Percentiles rank a stretch among this genome's conserved stretches.
These are phyloP conservation scores for Drosophila macrospina DNA, from an alignment of 2,888 invertebrate genomes.

Conservation along the genomic window DNA sequence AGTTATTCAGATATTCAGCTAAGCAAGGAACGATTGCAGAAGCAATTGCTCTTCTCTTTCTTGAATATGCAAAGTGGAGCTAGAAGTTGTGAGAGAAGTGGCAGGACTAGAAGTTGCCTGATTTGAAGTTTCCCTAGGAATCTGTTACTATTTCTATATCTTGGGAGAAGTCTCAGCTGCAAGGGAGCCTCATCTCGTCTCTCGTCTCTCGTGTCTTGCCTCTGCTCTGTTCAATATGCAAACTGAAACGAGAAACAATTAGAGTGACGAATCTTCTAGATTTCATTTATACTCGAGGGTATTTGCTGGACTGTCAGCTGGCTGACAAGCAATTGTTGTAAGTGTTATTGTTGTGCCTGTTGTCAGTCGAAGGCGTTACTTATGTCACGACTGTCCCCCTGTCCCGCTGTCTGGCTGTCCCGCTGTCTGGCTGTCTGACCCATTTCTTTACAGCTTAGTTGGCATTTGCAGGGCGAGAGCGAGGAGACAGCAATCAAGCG, in stretches of 20 bases:
- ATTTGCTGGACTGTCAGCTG: not conserved
- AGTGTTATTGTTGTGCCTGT: constrained; percentile 49
- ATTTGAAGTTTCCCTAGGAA: no score
- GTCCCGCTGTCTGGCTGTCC: not conserved
- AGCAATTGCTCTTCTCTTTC: not conserved
- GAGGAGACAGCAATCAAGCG: not conserved
- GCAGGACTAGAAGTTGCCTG: no score
- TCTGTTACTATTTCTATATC: no score
- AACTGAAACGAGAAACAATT: not conserved
- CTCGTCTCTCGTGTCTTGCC: not conserved
- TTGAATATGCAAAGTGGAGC: not conserved
- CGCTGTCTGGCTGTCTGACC: constrained; percentile 62
- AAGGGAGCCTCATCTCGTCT: not conserved
- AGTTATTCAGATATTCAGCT: not conserved
- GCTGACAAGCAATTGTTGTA: constrained; percentile 34
- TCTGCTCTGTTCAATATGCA: not conserved
- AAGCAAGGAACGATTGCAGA: not conserved
- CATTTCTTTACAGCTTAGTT: constrained; percentile 70
- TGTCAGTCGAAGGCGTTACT: constrained; percentile 64
- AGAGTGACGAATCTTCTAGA: not conserved
- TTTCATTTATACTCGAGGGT: constrained; percentile 10
- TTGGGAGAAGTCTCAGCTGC: not conserved
- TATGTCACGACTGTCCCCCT: constrained; percentile 46
- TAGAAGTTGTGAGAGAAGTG: not conserved
- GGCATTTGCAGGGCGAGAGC: constrained; percentile 30